These are phyloP conservation scores for Naso thynnoides DNA, from an alignment of 2,797 vertebrate genomes.

Conservation along the genomic window DNA sequence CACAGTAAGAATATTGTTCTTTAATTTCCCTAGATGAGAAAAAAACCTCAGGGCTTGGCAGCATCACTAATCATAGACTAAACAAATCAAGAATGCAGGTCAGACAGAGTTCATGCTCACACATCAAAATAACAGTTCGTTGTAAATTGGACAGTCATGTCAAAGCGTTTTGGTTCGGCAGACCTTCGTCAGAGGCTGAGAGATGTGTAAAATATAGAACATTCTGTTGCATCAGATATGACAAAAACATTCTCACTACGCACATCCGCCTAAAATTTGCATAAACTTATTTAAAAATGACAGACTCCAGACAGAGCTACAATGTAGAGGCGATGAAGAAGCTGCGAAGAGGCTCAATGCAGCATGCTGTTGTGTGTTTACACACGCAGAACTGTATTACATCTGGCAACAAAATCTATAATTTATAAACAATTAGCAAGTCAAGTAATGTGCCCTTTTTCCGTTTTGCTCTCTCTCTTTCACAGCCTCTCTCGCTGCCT, in stretches of 20 bases:
- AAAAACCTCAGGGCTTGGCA: neutral
- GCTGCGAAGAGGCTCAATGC: slow-evolving; percentile 24
- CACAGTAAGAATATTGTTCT: slow-evolving; percentile 2
- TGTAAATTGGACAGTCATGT: slow-evolving; percentile 40
- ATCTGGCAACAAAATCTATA: slow-evolving; percentile 62
- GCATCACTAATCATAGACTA: slow-evolving; percentile 39
- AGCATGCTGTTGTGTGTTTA: slow-evolving; percentile 45
- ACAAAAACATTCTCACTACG: slow-evolving; percentile 47
- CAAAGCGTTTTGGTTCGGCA: slow-evolving; percentile 40
- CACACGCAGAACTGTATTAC: slow-evolving; percentile 43
- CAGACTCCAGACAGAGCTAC: slow-evolving; percentile 30
- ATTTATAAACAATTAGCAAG: slow-evolving; percentile 74
- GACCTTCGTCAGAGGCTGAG: slow-evolving; percentile 35
- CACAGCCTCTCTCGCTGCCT: slow-evolving; percentile 4
- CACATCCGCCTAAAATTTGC: slow-evolving; percentile 50
- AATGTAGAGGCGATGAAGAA: slow-evolving; percentile 21
- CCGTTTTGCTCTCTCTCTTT: slow-evolving; percentile 16
- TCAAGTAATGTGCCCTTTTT: slow-evolving; percentile 52
- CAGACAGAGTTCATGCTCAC: slow-evolving; percentile 40
- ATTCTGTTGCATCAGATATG: slow-evolving; percentile 68
- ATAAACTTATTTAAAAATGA: slow-evolving; percentile 42
- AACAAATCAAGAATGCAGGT: slow-evolving; percentile 34
- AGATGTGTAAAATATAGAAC: slow-evolving; percentile 59
- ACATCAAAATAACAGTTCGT: slow-evolving; percentile 37
- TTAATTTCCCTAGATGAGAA: slow-evolving; percentile 11